phyloP scores from a whole-genome alignment of 2,888 invertebrate genomes.

The Coleophora deauratella region DNA sequence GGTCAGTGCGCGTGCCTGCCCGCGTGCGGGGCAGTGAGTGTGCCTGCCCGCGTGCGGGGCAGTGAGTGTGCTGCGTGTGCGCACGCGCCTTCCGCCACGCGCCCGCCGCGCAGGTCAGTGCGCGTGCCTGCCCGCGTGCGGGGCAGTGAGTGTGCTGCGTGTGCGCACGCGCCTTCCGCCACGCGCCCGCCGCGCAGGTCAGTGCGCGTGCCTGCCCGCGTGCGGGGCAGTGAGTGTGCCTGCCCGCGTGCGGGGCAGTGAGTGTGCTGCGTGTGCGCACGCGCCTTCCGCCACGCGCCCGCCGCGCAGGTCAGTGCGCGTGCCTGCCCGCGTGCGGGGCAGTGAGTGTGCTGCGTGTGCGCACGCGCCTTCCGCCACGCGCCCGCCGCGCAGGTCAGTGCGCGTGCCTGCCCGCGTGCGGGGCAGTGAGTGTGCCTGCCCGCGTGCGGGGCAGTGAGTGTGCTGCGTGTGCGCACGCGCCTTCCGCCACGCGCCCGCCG shows the following conservation, averaged over 20 bases:
- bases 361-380: slow-evolving; percentile 44
- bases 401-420: no score
- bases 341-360: slow-evolving; percentile 52
- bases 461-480: no score
- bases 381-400: slow-evolving; percentile 34
- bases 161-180: slow-evolving; percentile 50
- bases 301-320: slow-evolving; percentile 36
- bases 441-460: slow-evolving; percentile 36
- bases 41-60: slow-evolving; percentile 45
- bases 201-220: no score
- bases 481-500: slow-evolving; percentile 39
- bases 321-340: no score
- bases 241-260: slow-evolving; percentile 34
- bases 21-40: slow-evolving; percentile 32
- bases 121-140: no score
- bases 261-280: no score
- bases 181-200: slow-evolving; percentile 39
- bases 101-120: slow-evolving; percentile 34
- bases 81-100: slow-evolving; percentile 46
- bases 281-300: slow-evolving; percentile 40
- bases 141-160: slow-evolving; percentile 47
- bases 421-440: slow-evolving; percentile 38
- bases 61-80: no score
- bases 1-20: slow-evolving; percentile 27
- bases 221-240: slow-evolving; percentile 50